A percentile compares a stretch with the other conserved stretches of the same genome.
Evolutionary conservation across 2,888 invertebrate species (phyloP).

Genomic region (Phorcus lineatus): DNA sequence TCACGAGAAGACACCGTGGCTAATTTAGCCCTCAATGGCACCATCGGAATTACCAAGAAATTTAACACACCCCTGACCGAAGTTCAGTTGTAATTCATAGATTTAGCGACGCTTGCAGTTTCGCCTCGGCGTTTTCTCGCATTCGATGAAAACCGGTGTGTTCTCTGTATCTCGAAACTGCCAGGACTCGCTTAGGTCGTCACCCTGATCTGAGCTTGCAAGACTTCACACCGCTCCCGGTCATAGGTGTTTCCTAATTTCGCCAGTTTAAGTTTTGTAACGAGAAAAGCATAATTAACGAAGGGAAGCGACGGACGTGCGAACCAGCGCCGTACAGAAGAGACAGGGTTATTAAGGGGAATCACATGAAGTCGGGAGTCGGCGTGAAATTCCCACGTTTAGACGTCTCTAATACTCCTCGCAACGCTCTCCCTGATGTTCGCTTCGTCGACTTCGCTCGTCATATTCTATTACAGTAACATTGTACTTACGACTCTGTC

Average conservation of each 20-base stretch:
- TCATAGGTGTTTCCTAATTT: constrained; percentile 6
- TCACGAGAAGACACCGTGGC: not conserved
- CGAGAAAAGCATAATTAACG: constrained; percentile 27
- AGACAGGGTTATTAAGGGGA: constrained; percentile 2
- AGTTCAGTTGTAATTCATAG: constrained; percentile 13
- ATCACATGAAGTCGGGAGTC: not conserved
- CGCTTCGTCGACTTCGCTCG: not conserved
- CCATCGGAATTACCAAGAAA: constrained; percentile 5
- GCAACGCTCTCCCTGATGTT: not conserved
- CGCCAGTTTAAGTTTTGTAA: constrained; percentile 9
- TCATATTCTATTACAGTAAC: constrained; percentile 5
- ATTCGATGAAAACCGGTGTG: not conserved
- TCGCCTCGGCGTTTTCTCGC: not conserved
- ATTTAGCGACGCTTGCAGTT: not conserved
- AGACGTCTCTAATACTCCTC: not conserved
- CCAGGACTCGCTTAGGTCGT: constrained; percentile 1
- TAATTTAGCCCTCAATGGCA: not conserved
- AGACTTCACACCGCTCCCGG: not conserved
- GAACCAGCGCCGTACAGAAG: not conserved
- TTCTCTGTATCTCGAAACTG: not conserved
- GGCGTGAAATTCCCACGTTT: not conserved
- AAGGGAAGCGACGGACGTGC: constrained; percentile 6
- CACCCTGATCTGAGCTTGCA: not conserved
- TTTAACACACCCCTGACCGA: constrained; percentile 2
- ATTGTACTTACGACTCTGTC: not conserved